Evolutionary conservation across 2,888 invertebrate species (phyloP).

Genomic region (Caenorhabditis becei): DNA sequence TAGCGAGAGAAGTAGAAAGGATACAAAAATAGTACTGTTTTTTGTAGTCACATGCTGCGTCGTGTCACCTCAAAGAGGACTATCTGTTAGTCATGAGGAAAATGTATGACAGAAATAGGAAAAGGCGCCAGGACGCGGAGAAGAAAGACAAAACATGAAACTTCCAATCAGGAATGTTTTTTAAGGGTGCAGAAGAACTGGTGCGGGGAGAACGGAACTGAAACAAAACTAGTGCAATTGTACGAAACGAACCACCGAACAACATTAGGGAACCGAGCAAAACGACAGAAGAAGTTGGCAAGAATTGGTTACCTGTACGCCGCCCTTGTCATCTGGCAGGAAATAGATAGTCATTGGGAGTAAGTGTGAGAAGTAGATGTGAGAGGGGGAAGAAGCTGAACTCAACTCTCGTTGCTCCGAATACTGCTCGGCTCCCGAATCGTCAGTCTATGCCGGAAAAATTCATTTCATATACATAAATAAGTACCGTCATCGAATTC

Average conservation of each 20-base stretch:
- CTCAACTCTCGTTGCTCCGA: constrained; percentile 48
- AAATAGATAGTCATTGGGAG: constrained; percentile 50
- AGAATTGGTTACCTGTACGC: constrained; percentile 41
- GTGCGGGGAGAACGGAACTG: constrained; percentile 19
- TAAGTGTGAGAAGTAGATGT: constrained; percentile 39
- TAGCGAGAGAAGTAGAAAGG: not conserved
- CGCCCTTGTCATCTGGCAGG: constrained; percentile 54
- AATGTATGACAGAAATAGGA: constrained; percentile 12
- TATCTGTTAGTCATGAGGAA: constrained; percentile 43
- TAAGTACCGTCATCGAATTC: constrained; percentile 43
- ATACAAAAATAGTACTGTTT: constrained; percentile 44
- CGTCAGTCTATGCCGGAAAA: constrained; percentile 46
- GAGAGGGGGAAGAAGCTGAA: constrained; percentile 21
- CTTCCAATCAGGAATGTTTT: constrained; percentile 16
- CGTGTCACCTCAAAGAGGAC: constrained; percentile 4
- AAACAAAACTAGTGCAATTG: not conserved
- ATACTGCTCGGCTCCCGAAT: constrained; percentile 57
- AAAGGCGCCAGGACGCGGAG: not conserved
- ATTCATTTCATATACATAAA: constrained; percentile 33
- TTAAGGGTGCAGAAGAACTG: constrained; percentile 12
- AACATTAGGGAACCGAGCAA: constrained; percentile 15
- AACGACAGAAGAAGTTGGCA: not conserved
- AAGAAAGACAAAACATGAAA: constrained; percentile 20
- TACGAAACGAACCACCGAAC: constrained; percentile 29
- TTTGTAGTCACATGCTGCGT: constrained; percentile 20